phyloP scores from a whole-genome alignment of 2,797 vertebrate species.

The Eleutherodactylus coqui region DNA sequence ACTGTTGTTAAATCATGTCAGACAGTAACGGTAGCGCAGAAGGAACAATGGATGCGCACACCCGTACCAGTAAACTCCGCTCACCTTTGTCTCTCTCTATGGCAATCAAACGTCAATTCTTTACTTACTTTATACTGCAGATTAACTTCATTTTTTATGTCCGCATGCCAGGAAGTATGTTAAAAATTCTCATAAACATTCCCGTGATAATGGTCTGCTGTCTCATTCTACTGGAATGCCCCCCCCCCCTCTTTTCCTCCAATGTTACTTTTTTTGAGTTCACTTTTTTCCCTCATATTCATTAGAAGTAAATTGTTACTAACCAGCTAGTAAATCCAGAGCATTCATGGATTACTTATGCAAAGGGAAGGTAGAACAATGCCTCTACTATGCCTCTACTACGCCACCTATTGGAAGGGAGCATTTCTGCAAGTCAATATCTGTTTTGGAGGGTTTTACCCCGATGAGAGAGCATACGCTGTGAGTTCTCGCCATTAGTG shows the following conservation, averaged over 20 bases:
- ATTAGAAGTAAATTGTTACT: slow-evolving; percentile 16
- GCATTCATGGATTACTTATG: neutral
- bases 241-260: slow-evolving; percentile 34
- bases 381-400: too few relatives aligned
- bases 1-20: slow-evolving; percentile 80
- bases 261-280: slow-evolving; percentile 45
- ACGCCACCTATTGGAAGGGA: too few relatives aligned
- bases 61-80: slow-evolving; percentile 68
- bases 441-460: too few relatives aligned
- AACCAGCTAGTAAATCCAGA: too few relatives aligned
- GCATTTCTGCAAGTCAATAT: too few relatives aligned
- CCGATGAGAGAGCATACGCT: too few relatives aligned
- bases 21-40: slow-evolving; percentile 74
- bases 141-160: slow-evolving; percentile 64
- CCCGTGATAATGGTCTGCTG: slow-evolving; percentile 61
- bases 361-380: too few relatives aligned
- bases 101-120: slow-evolving; percentile 64
- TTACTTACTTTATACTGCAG: slow-evolving; percentile 60
- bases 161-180: slow-evolving; percentile 61
- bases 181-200: slow-evolving; percentile 40
- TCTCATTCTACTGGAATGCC: slow-evolving; percentile 61
- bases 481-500: too few relatives aligned
- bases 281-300: slow-evolving; percentile 62
- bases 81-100: slow-evolving; percentile 69
- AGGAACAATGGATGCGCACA: slow-evolving; percentile 70